Percentiles rank a stretch among this genome's conserved stretches.
These are phyloP conservation scores for Cryptocheilus praepositus DNA, from an alignment of 2,888 invertebrate genomes.

Conservation along the genomic window DNA sequence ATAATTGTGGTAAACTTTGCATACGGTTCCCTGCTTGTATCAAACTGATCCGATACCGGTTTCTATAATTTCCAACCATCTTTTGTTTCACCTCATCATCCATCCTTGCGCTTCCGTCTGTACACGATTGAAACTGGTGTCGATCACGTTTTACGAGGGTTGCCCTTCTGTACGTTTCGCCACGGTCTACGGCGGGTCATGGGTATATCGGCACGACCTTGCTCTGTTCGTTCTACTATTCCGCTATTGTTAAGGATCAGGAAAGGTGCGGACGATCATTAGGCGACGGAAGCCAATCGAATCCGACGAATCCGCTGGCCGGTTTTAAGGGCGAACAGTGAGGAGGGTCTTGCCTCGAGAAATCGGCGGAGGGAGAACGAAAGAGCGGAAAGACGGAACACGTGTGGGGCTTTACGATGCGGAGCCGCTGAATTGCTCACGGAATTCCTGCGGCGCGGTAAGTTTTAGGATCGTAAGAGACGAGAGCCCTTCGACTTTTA, in stretches of 20 bases:
- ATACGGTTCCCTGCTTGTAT: too few relatives aligned
- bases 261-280: conserved; percentile 33
- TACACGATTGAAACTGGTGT: not conserved
- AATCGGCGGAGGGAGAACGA: not conserved
- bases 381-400: conserved; percentile 1
- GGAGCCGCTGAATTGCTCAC: conserved; percentile 28
- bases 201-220: not conserved
- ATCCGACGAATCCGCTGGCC: conserved; percentile 14
- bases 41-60: too few relatives aligned
- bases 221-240: not conserved
- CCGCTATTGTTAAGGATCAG: conserved; percentile 15
- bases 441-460: conserved; percentile 18
- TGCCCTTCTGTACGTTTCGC: not conserved
- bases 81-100: not conserved
- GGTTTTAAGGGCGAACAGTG: conserved; percentile 18
- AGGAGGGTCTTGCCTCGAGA: not conserved
- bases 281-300: conserved; percentile 25
- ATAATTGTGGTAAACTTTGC: too few relatives aligned
- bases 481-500: conserved; percentile 35
- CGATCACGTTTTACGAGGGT: conserved; percentile 9
- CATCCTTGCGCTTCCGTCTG: not conserved
- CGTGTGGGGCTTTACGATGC: conserved; percentile 30
- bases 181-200: too few relatives aligned
- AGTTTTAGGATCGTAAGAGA: conserved; percentile 18
- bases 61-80: not conserved